phyloP scores from a whole-genome alignment of 2,113 vertebrate genomes.

The Ctenomys sociabilis region DNA sequence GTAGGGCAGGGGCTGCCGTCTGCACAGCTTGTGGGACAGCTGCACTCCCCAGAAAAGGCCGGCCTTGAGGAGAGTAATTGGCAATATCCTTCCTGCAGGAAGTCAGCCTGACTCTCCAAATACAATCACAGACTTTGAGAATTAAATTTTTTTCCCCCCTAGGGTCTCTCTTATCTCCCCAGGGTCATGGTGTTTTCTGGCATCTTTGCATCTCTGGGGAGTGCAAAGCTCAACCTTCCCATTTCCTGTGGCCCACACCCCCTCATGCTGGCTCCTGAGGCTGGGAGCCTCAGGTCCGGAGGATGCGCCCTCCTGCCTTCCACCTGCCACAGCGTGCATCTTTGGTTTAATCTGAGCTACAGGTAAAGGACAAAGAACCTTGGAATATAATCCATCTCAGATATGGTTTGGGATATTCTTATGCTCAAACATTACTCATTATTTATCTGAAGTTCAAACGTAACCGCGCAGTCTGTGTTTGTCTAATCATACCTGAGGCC shows the following conservation, averaged over 20 bases:
- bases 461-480: not conserved
- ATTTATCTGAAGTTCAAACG: not conserved
- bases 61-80: constrained; percentile 61
- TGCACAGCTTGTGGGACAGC: constrained; percentile 27
- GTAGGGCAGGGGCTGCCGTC: not conserved
- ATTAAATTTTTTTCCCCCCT: constrained; percentile 65
- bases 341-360: not conserved
- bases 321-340: not conserved
- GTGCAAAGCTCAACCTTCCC: not conserved
- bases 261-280: fast-evolving
- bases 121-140: constrained; percentile 67
- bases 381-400: too few species aligned
- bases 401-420: fast-evolving
- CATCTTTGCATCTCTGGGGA: not conserved
- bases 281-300: fast-evolving
- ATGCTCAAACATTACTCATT: fast-evolving
- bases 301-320: fast-evolving
- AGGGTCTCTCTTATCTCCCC: not conserved
- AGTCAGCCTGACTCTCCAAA: constrained; percentile 66
- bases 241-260: fast-evolving
- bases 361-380: not conserved
- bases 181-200: not conserved
- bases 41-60: constrained; percentile 34
- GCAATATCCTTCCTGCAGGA: constrained; percentile 62
- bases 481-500: too few species aligned